phyloP scores from a whole-genome alignment of 2,888 invertebrate species.

The Parelbella ahira region DNA sequence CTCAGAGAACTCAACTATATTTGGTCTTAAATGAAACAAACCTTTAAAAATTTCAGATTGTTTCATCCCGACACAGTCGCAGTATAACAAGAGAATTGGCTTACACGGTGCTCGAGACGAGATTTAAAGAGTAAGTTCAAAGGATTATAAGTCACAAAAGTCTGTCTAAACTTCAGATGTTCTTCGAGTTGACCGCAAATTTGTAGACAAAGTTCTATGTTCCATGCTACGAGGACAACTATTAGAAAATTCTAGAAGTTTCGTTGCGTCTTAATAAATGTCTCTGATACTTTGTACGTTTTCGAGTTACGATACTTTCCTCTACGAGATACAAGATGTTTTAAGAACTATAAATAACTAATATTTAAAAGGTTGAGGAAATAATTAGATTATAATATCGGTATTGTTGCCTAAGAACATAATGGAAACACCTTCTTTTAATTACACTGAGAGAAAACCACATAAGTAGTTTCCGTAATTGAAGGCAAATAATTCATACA shows the following conservation, averaged over 20 bases:
- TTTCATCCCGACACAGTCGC: constrained; percentile 62
- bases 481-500: too few relatives aligned
- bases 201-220: constrained; percentile 9
- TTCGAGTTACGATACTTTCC: too few relatives aligned
- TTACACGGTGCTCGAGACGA: constrained; percentile 76
- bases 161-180: constrained; percentile 12
- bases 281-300: background rate
- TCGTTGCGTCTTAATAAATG: too few relatives aligned
- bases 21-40: background rate
- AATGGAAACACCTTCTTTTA: too few relatives aligned
- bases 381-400: too few relatives aligned
- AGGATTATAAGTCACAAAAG: constrained; percentile 21
- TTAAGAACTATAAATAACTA: too few relatives aligned
- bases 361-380: too few relatives aligned
- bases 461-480: too few relatives aligned
- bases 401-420: too few relatives aligned
- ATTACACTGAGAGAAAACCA: too few relatives aligned
- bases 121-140: constrained; percentile 76
- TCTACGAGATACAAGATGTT: too few relatives aligned
- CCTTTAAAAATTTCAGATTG: constrained; percentile 45
- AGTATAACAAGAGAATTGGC: constrained; percentile 77
- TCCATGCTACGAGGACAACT: constrained; percentile 8
- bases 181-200: constrained; percentile 18
- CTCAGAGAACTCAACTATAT: too few relatives aligned
- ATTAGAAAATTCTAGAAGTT: constrained; percentile 9